A percentile compares a stretch with the other conserved stretches of the same genome.
phyloP scores from a whole-genome alignment of 2,797 vertebrate genomes.

The Cygnus olor region DNA sequence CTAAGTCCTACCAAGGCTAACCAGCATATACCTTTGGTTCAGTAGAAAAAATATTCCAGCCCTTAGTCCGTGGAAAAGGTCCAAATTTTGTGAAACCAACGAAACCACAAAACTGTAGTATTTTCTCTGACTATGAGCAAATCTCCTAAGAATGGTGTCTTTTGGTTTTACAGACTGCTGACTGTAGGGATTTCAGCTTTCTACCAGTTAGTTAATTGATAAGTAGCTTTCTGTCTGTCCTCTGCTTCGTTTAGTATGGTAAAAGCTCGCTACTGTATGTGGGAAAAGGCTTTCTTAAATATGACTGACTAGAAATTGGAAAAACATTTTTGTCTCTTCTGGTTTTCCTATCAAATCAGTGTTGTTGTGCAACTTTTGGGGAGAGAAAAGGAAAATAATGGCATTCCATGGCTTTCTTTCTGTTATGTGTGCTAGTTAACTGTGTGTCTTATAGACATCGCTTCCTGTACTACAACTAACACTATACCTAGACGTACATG shows the following conservation, averaged over 20 bases:
- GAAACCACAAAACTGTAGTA: conserved; percentile 60
- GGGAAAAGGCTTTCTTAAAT: conserved; percentile 64
- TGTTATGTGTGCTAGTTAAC: background rate
- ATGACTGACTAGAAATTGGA: conserved; percentile 31
- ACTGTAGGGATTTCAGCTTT: conserved; percentile 28
- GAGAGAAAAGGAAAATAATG: background rate
- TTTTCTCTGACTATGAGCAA: conserved; percentile 56
- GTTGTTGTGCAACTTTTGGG: background rate
- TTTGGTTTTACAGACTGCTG: conserved; percentile 68
- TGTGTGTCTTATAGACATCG: background rate
- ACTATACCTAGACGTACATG: background rate
- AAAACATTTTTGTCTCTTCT: conserved; percentile 52
- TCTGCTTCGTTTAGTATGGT: conserved; percentile 29
- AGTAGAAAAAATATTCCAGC: conserved; percentile 8
- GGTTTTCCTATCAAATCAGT: conserved; percentile 57
- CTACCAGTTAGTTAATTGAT: conserved; percentile 53
- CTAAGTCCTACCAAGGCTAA: conserved; percentile 6
- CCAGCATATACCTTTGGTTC: conserved; percentile 33
- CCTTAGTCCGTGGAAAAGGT: conserved; percentile 28
- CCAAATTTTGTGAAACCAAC: background rate
- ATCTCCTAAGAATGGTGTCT: conserved; percentile 51
- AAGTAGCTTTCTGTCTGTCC: conserved; percentile 45
- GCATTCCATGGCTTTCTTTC: background rate
- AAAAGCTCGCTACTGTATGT: background rate
- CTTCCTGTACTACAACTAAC: background rate